Conservation (phyloP, 2,888 invertebrate species). For the Dasypolia templi region DNA sequence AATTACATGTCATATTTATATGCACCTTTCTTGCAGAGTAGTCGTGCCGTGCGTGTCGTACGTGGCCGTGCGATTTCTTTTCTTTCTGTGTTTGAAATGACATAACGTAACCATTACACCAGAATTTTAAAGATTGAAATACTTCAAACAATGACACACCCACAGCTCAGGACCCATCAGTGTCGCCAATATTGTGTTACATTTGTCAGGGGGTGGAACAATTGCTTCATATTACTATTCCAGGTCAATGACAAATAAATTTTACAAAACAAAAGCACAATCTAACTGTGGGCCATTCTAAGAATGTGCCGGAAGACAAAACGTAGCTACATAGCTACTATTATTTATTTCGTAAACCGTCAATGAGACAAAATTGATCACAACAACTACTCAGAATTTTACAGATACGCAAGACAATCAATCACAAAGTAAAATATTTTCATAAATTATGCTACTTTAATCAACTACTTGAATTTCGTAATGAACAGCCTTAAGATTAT, state of each 20-base stretch:
- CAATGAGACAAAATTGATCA: conserved; percentile 32
- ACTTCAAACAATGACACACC: conserved; percentile 23
- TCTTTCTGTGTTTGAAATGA: neutral
- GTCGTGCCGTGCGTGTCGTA: no score
- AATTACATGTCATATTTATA: no score
- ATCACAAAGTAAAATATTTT: conserved; percentile 47
- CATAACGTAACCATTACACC: conserved; percentile 27
- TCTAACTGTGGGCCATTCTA: neutral
- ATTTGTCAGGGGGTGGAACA: conserved; percentile 14
- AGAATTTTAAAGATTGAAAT: conserved; percentile 14
- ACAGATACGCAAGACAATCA: conserved; percentile 58
- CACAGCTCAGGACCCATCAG: conserved; percentile 8
- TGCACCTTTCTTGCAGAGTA: no score
- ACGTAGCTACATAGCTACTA: conserved; percentile 4
- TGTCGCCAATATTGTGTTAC: conserved; percentile 19
- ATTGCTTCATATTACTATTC: neutral
- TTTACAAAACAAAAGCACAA: neutral
- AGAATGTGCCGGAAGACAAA: conserved; percentile 23
- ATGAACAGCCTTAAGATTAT: conserved; percentile 48
- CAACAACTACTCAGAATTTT: conserved; percentile 42
- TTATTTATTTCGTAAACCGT: conserved; percentile 18
- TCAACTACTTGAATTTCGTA: conserved; percentile 53
- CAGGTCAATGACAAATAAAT: conserved; percentile 21
- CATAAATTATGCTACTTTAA: conserved; percentile 50
- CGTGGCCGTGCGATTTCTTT: neutral